Conservation (phyloP, 2,888 invertebrate genomes). For the Galerucella pusilla region DNA sequence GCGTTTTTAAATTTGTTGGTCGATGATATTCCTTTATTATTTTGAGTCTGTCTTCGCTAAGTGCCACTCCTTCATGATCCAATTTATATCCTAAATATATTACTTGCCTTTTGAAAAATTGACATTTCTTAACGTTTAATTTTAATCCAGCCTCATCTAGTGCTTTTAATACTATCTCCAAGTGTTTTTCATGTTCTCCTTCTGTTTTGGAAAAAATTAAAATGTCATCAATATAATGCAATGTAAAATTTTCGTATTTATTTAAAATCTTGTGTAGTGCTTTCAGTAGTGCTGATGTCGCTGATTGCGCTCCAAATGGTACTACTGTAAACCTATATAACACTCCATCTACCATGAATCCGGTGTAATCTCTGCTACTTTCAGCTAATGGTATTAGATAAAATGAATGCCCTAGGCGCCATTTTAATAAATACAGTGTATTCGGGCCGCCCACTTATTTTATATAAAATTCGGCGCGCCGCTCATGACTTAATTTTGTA, state of each 20-base stretch:
- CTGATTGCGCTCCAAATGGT: conserved; percentile 2
- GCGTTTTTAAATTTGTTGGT: conserved; percentile 2
- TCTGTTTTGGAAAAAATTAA: no score
- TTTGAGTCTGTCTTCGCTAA: not conserved
- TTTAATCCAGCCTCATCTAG: not conserved
- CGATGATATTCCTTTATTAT: not conserved
- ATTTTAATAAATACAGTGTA: no score
- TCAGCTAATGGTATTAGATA: conserved; percentile 1
- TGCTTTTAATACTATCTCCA: no score
- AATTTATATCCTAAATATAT: not conserved
- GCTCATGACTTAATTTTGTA: no score
- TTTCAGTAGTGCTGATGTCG: not conserved
- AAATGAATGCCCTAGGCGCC: not conserved
- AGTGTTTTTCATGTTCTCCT: no score
- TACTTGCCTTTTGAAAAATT: not conserved
- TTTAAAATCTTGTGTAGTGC: conserved; percentile 5
- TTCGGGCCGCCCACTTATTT: no score
- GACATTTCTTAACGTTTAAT: not conserved
- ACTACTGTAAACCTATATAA: conserved; percentile 1
- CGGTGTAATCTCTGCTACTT: conserved; percentile 12
- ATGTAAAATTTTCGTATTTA: conserved; percentile 11
- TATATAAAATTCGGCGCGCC: no score
- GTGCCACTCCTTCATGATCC: not conserved
- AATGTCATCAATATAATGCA: conserved; percentile 14
- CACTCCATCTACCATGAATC: conserved; percentile 8